Percentiles rank a stretch among this genome's conserved stretches.
Evolutionary conservation across 2,113 vertebrate genomes (phyloP).

Genomic region (Willisornis vidua): DNA sequence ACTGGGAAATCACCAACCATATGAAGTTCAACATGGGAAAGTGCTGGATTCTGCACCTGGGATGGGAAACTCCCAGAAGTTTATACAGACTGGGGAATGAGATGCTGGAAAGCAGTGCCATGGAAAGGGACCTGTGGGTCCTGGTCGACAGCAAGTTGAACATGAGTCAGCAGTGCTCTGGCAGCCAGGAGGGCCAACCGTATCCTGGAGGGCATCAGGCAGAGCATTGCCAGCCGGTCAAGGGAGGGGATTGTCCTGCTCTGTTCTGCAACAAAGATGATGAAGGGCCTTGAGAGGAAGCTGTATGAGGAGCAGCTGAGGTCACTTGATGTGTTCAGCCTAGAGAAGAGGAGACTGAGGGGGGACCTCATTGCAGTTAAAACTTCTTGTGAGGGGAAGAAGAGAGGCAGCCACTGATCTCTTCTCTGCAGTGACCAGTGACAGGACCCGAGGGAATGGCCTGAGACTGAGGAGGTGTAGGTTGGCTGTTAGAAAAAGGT

Average conservation of each 20-base stretch:
- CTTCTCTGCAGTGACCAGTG: too few relatives aligned
- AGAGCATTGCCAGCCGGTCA: background rate
- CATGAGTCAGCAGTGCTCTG: background rate
- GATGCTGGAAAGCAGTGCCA: background rate
- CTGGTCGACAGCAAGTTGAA: background rate
- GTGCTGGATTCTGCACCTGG: background rate
- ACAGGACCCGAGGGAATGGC: too few relatives aligned
- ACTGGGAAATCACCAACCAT: background rate
- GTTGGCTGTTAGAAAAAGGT: too few relatives aligned
- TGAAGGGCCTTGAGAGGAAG: too few relatives aligned
- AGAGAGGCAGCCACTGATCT: too few relatives aligned
- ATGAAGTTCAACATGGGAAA: background rate
- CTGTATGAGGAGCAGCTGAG: too few relatives aligned
- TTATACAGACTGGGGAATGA: background rate
- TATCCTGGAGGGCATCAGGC: background rate
- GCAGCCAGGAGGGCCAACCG: background rate
- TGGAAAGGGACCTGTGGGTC: background rate
- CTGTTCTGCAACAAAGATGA: background rate
- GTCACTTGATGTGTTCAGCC: too few relatives aligned
- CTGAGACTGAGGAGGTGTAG: too few relatives aligned
- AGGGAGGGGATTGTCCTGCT: background rate
- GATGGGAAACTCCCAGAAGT: background rate
- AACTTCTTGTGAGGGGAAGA: too few relatives aligned
- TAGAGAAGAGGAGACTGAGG: too few relatives aligned
- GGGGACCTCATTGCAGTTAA: too few relatives aligned